Percentiles rank a stretch among this genome's conserved stretches.
Evolutionary conservation across 2,113 vertebrate genomes (phyloP).

Genomic region (Passerina amoena): DNA sequence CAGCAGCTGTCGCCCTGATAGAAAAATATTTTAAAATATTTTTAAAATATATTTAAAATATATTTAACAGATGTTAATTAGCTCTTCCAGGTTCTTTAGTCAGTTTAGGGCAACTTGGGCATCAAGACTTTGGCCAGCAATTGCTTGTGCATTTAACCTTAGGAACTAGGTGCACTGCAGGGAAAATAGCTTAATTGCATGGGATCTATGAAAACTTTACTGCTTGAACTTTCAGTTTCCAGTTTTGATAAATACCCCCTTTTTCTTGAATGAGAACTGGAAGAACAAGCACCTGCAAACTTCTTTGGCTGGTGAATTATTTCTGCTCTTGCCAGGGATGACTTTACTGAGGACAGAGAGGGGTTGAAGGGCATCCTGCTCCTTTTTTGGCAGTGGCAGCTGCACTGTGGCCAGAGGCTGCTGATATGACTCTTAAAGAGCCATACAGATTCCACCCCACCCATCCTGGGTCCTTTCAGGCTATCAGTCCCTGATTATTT

Average conservation of each 20-base stretch:
- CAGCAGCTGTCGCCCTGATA: background rate
- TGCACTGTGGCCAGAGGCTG: background rate
- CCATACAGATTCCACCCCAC: background rate
- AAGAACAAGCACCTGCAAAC: background rate
- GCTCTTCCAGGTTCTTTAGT: background rate
- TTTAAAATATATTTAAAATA: no score
- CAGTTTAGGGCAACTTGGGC: background rate
- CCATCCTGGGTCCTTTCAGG: rapidly evolving
- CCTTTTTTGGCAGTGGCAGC: background rate
- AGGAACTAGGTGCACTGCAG: background rate
- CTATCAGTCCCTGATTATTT: background rate
- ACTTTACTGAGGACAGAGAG: background rate
- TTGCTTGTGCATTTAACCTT: background rate
- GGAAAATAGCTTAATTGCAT: background rate
- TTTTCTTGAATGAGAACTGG: background rate
- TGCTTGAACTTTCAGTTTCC: background rate
- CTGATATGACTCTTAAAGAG: background rate
- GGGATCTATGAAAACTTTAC: background rate
- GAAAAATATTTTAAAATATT: background rate
- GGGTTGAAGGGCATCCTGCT: background rate
- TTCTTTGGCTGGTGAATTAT: background rate
- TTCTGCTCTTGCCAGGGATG: background rate
- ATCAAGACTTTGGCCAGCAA: background rate
- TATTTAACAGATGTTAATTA: background rate
- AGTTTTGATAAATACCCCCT: background rate